Base-by-base conservation (phyloP, 2,113 vertebrate species). In the Sprattus sprattus region DNA sequence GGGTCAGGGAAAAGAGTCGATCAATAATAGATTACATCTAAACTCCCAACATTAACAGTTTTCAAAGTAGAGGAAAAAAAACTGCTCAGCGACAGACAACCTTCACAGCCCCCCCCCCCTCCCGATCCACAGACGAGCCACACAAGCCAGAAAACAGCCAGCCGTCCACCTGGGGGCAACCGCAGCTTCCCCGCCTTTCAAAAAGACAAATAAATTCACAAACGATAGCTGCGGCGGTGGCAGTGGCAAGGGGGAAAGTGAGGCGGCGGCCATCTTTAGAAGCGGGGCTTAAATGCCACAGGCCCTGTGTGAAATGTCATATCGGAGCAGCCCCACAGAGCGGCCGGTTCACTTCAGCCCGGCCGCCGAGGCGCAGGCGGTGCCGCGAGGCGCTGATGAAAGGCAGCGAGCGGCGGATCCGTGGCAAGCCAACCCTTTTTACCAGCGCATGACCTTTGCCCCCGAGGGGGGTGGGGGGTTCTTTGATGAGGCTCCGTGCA, bases 291-390 rank as follows among this genome's bases (percentile, higher is more conserved):
- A 95, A 96, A 96, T 95, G 95, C 94, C 94, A 93, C 93, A 94
- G 28, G 94, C 95, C 95, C 94, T 91, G 94, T 94, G 94, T 93
- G 94, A 95, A 96, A 95, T 96, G 96, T 95, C 96, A 96, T 91
- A 86, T 39, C 85, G 91, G 93, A 93, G 93, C 92, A 92, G 91
- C 90, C 94, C 92, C 92, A 91, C 93, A 93, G 94, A 91, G 92
- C 88, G 85, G 90, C 90, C 11, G n/a, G 64, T 25, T 67, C n/a
- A 28, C n/a, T 67, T 9, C n/a, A 25, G 64, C 64, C 64, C 64
- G 10, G n/a, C 64, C 7, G 64, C 64, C 22, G 64, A 11, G 64
- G 64, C 22, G 64, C 64, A 3, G 64, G 64, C 22, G 60, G 3
- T n/a, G 60, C 60, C 82, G 67, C 47, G 49, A 86, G 85, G 25